Evolutionary conservation across 2,113 vertebrate species (phyloP).

Genomic region (Alexandromys fortis): DNA sequence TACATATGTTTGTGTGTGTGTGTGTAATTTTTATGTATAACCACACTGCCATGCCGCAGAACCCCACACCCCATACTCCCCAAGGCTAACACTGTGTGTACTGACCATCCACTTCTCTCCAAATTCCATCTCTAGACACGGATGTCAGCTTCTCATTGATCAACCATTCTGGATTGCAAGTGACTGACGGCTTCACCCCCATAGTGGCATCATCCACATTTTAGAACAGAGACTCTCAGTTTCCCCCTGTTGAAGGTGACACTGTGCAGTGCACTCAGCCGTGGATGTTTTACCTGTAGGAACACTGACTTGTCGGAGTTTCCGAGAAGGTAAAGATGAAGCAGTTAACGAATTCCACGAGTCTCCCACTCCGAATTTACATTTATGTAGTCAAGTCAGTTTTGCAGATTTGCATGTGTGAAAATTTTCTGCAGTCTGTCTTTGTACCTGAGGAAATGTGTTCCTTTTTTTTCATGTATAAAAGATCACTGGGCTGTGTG

Average conservation of each 20-base stretch:
- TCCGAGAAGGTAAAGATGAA: not conserved
- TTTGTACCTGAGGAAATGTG: not conserved
- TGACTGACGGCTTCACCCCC: not conserved
- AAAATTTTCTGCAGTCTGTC: not conserved
- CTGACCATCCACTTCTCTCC: accelerated
- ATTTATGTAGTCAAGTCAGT: not conserved
- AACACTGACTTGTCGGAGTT: not conserved
- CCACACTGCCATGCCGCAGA: not conserved
- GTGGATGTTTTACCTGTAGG: not conserved
- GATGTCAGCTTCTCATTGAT: not conserved
- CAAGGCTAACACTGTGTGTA: not conserved
- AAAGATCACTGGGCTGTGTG: conserved; percentile 20
- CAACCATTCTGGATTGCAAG: not conserved
- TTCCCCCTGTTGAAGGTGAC: not conserved
- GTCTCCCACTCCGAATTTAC: not conserved
- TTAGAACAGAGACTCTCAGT: not conserved
- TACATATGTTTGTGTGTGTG: no score
- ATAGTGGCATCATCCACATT: not conserved
- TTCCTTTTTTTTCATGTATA: conserved; percentile 15
- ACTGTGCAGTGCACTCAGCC: not conserved
- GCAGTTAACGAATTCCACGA: not conserved
- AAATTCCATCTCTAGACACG: no score
- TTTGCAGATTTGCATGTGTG: not conserved
- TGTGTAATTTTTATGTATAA: not conserved
- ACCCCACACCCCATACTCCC: not conserved